Evolutionary conservation across 2,797 vertebrate genomes (phyloP).

Genomic region (Muscicapa striata): DNA sequence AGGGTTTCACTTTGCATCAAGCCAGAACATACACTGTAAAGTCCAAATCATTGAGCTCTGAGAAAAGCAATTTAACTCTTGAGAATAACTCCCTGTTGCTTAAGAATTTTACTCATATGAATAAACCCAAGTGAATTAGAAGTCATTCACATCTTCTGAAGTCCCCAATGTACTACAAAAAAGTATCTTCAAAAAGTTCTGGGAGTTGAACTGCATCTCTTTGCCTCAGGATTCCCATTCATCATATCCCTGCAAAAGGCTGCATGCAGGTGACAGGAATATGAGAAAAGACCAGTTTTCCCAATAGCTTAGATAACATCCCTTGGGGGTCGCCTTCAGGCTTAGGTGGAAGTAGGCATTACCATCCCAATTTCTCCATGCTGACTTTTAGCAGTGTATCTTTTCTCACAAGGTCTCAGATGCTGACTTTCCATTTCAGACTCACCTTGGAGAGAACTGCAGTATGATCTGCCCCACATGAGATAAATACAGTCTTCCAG

Average conservation of each 20-base stretch:
- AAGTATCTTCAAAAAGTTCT: not conserved
- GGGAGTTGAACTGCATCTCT: not conserved
- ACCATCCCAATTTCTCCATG: not conserved
- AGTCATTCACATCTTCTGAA: not conserved
- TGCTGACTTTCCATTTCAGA: not conserved
- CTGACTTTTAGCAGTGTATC: not conserved
- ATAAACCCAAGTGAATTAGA: not conserved
- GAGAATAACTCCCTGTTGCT: not conserved
- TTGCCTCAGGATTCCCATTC: not conserved
- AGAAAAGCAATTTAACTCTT: not conserved
- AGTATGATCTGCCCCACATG: conserved; percentile 85
- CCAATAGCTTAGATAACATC: not conserved
- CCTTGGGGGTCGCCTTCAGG: accelerated
- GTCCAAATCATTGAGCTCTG: not conserved
- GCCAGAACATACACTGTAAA: not conserved
- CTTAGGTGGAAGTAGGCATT: not conserved
- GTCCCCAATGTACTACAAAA: not conserved
- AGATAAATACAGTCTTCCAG: conserved; percentile 78
- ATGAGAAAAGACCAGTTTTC: not conserved
- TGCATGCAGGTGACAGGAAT: not conserved
- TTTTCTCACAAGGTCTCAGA: not conserved
- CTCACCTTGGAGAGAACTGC: conserved; percentile 84
- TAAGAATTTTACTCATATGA: not conserved
- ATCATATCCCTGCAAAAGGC: not conserved
- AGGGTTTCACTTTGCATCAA: not conserved